Evolutionary conservation across 2,113 vertebrate species (phyloP), one percentile per base, ranked within the genome.

Genomic region (Conger conger): DNA sequence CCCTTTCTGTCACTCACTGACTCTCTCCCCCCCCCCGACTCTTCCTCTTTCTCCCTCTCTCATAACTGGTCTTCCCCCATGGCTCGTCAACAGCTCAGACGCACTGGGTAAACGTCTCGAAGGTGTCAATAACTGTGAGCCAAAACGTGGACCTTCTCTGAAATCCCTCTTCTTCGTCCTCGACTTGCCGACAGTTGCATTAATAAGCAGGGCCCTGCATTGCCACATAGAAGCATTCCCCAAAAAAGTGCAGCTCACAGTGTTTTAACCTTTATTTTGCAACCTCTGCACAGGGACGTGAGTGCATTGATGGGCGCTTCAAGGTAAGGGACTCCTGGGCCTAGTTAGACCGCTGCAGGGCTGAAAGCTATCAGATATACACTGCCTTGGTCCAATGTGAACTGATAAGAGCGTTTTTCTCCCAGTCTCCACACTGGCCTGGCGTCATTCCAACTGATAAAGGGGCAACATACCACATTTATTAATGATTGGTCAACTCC

Each of bases 401-500:
- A 76, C 86, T 87, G 89, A 91, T 89, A 90, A 89, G 42, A 81
- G 37, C 40, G 45, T 68, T 45, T 54, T 54, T 83, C 84, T 83
- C 83, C 86, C 82, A 76, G 85, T 88, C 85, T 82, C 86, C 85
- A 87, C 53, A 80, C 77, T 63, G 85, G 27, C 77, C 80, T 87
- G 89, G 89, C 83, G 63, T 79, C 82, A 42, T 84, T 87, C 85
- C 88, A 89, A 88, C 86, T 87, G 90, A 91, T 91, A 91, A 87
- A 73, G 20, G 35, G 45, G 79, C 84, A 86, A 87, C 89, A 89
- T 91, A 88, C 90, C 90, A 89, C 82, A 79, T 80, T 80, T 86
- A 91, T 91, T 91, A 91, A 91, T 91, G 90, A 91, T 91, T 91
- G 87, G 86, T 89, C 86, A 90, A 73, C 37, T 60, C 81, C 23